Base-by-base conservation (phyloP, 2,888 invertebrate genomes). In the Sericinus montela region DNA sequence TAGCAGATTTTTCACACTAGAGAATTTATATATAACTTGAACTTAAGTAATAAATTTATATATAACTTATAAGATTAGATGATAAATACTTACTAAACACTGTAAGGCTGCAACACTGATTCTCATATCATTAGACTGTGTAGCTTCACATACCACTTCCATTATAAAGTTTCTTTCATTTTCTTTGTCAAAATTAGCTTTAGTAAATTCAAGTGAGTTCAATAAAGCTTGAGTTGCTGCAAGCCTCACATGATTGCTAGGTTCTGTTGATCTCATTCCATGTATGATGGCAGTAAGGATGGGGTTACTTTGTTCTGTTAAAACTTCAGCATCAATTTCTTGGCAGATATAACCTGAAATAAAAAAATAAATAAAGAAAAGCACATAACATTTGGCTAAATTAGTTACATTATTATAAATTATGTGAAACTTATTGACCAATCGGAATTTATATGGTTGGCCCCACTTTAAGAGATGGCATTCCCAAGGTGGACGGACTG, bases 61-160 rank as follows among this genome's bases (percentile, higher is more conserved):
- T 6, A 25, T 8, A 25, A 25, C 8, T 4, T 29, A 29, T n/a
- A 10, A 29, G 5, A 10, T 10, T 29, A n/a, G 8, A 47, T 13
- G 13, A 29, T 39, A 16, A 35, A 45, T 51, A 78, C 80, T 80
- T 56, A 97, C 99, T 71, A 99, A 91, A 89, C 99, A 99, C 79
- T 99, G 99, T 47, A 99, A 90, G 1, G 99, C 98, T 8, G 98
- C 98, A 11, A 99, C 99, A 89, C 95, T 93, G 40, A 99, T 97
- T 82, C 96, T 94, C 51, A 95, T 94, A 72, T 98, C 97, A 43
- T 91, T 84, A 5, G 96, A 97, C 80, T 99, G 99, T 1, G 99
- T 99, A 2, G 99, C 97, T 88, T 99, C 98, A 89, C 99, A 99
- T 6, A 99, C 98, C 45, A 98, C 98, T 90, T 99, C 98, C 99